Evolutionary conservation across 2,888 invertebrate species (phyloP).

Genomic region (Rhyacophila evoluta): DNA sequence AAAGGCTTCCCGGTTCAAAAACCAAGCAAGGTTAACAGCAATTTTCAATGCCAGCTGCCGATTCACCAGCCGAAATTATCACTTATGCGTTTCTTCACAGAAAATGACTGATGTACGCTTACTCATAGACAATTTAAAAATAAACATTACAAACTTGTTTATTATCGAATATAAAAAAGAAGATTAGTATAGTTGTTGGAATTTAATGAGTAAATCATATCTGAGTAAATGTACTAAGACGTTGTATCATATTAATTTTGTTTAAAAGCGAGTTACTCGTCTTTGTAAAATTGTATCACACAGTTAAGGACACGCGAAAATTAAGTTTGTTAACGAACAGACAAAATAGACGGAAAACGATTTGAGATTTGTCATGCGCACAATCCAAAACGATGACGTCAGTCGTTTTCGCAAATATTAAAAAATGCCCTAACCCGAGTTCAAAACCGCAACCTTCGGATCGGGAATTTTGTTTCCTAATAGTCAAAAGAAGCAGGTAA

Average conservation of each 20-base stretch:
- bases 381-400: neutral
- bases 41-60: constrained; percentile 46
- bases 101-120: neutral
- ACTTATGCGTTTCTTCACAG: neutral
- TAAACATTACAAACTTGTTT: too few species aligned
- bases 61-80: neutral
- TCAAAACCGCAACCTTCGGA: neutral
- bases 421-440: neutral
- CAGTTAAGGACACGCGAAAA: neutral
- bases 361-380: neutral
- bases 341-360: neutral
- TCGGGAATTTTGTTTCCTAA: too few species aligned
- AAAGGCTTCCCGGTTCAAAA: constrained; percentile 50
- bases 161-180: too few species aligned
- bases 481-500: too few species aligned
- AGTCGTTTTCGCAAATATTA: neutral
- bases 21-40: constrained; percentile 49
- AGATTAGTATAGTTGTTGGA: too few species aligned
- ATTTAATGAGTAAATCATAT: too few species aligned
- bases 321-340: neutral
- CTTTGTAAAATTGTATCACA: too few species aligned
- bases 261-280: too few species aligned
- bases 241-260: too few species aligned
- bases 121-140: too few species aligned
- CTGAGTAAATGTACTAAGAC: too few species aligned